These are phyloP conservation scores for Palythoa grandis DNA, from an alignment of 92 coral and sea anemone species.

Conservation along the genomic window DNA sequence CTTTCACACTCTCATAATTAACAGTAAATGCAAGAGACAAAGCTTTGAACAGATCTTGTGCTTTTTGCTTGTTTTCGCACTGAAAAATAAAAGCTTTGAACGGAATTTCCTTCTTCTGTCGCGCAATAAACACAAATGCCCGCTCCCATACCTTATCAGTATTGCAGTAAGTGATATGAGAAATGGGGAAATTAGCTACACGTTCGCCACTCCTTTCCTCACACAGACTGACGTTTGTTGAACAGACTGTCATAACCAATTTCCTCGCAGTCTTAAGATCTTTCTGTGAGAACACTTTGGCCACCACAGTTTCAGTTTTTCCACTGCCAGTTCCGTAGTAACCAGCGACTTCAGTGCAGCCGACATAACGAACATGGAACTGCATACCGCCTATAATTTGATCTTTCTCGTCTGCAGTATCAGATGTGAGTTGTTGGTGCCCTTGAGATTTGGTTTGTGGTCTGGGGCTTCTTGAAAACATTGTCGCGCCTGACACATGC, in stretches of 20 bases:
- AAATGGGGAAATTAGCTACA: conserved; percentile 80
- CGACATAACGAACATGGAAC: conserved; percentile 77
- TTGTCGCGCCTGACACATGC: not conserved
- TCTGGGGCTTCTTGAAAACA: conserved; percentile 77
- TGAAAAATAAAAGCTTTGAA: conserved; percentile 90
- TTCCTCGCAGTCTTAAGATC: conserved; percentile 68
- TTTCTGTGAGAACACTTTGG: conserved; percentile 71
- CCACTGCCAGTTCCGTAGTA: conserved; percentile 87
- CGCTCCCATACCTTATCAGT: conserved; percentile 69
- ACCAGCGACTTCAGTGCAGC: conserved; percentile 78
- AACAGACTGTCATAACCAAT: conserved; percentile 74
- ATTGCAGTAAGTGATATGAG: conserved; percentile 88
- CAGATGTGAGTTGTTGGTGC: conserved; percentile 80
- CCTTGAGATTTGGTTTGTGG: conserved; percentile 63
- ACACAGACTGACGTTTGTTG: conserved; percentile 75
- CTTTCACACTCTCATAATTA: conserved; percentile 84
- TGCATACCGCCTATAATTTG: conserved; percentile 81
- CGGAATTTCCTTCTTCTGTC: conserved; percentile 65
- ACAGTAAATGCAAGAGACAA: conserved; percentile 81
- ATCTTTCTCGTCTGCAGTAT: conserved; percentile 90
- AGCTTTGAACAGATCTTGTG: conserved; percentile 84
- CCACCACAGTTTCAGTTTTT: conserved; percentile 84
- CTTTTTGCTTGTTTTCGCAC: conserved; percentile 84
- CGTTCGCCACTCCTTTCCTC: conserved; percentile 68
- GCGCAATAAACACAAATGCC: conserved; percentile 94